phyloP scores from a whole-genome alignment of 2,113 vertebrate genomes.

The Cyrtonyx montezumae region DNA sequence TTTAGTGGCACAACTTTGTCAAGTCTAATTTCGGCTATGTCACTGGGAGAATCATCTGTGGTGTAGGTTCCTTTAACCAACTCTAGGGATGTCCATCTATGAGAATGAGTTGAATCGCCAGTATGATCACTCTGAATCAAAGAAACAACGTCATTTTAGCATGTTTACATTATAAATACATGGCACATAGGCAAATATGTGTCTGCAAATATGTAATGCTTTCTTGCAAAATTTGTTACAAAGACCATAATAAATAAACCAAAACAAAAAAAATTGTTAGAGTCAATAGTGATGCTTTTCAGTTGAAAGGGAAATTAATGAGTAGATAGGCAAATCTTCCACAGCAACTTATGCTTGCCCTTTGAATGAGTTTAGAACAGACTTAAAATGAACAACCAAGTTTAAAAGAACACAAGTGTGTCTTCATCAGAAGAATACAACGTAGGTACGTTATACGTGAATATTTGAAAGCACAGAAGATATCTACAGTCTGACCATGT shows the following conservation, averaged over 20 bases:
- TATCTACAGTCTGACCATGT: not conserved
- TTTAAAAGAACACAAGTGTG: not conserved
- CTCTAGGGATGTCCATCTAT: conserved; percentile 97
- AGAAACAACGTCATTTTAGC: not conserved
- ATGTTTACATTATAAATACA: not conserved
- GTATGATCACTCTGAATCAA: conserved; percentile 90
- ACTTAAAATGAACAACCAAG: not conserved
- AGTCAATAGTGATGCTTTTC: not conserved
- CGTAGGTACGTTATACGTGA: not conserved
- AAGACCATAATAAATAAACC: not conserved
- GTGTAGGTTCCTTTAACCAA: conserved; percentile 98
- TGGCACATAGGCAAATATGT: not conserved
- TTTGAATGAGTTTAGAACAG: not conserved
- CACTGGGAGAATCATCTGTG: conserved; percentile 96
- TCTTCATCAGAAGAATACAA: not conserved
- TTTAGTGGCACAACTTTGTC: conserved; percentile 97
- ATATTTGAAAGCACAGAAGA: not conserved
- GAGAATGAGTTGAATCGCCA: conserved; percentile 94
- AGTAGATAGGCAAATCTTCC: not conserved
- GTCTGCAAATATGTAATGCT: not conserved
- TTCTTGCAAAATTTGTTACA: not conserved
- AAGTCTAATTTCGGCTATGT: conserved; percentile 96
- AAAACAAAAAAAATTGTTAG: not conserved
- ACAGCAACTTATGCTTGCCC: not conserved
- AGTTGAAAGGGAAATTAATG: not conserved